Evolutionary conservation across 2,797 vertebrate genomes (phyloP), one percentile per base, ranked within the genome.

Genomic region (Nyctibius grandis): DNA sequence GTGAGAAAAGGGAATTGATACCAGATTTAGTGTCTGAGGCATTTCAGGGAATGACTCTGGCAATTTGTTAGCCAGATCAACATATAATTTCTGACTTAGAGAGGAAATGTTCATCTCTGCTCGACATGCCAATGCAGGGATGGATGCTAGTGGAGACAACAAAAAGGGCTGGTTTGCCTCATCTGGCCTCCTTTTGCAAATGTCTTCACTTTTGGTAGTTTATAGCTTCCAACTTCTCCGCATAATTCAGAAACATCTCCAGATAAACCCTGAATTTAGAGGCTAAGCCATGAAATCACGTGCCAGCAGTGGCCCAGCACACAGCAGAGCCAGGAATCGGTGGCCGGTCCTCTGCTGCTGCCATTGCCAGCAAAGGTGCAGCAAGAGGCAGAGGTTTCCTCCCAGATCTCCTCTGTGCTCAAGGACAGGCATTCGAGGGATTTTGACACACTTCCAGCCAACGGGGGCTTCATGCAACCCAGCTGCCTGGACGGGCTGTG

Each of bases 41-140:
- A 74, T 38, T 86, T 69, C n/a, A 76, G 1, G 15, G 51, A 95
- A 70, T 38, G 59, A 72, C 42, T 89, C 50, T 73, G 73, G 51
- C 36, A 91, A 65, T 86, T 95, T 95, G 51, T 91, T 90, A 90
- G 80, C 59, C 21, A 38, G 63, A 90, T 85, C 72, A 85, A 72
- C 48, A 26, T 48, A 61, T 31, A 51, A 93, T 67, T 88, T 92
- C 73, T 88, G 75, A 72, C 38, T 67, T 48, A 67, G 44, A 83
- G 45, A 61, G 19, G 74, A 95, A 94, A 88, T 50, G 38, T 60
- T 95, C 47, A 42, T 85, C 48, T 94, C 84, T 77, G 63, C 57
- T 88, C 1, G 2, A 88, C 40, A 42, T 0, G 0, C 34, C 54
- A 48, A 40, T 0, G 0, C 1, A 8, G 33, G 28, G n/a, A 75